phyloP scores from a whole-genome alignment of 2,888 invertebrate species.

The Ischnura elegans region DNA sequence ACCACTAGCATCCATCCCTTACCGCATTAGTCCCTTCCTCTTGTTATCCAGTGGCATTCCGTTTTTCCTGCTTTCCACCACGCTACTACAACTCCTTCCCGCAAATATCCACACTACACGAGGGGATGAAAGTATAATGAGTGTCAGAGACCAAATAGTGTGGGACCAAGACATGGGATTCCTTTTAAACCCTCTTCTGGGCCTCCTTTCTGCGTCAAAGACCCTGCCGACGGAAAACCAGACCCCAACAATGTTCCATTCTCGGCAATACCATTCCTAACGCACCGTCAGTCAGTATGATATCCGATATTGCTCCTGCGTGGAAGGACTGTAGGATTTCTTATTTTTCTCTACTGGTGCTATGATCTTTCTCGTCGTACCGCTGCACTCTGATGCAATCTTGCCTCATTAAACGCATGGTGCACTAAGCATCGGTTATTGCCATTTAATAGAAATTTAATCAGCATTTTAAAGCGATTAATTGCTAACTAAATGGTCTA shows the following conservation, averaged over 20 bases:
- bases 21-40: background rate
- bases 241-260: background rate
- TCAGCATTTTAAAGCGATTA: too few relatives aligned
- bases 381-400: too few relatives aligned
- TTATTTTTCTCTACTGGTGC: background rate
- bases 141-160: conserved; percentile 19
- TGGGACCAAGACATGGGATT: conserved; percentile 48
- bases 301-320: background rate
- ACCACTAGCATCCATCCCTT: too few relatives aligned
- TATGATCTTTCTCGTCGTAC: background rate
- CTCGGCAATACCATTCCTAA: background rate
- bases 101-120: conserved; percentile 34
- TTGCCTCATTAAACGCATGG: too few relatives aligned
- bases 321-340: too few relatives aligned
- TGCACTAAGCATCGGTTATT: too few relatives aligned
- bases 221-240: background rate
- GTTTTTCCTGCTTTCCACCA: background rate
- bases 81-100: background rate
- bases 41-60: background rate
- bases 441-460: too few relatives aligned
- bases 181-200: conserved; percentile 55
- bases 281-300: background rate
- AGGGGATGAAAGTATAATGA: conserved; percentile 60
- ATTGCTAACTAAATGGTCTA: too few relatives aligned
- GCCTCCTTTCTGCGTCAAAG: background rate